phyloP scores from a whole-genome alignment of 2,888 invertebrate species.

The Pristionchus arcanus region DNA sequence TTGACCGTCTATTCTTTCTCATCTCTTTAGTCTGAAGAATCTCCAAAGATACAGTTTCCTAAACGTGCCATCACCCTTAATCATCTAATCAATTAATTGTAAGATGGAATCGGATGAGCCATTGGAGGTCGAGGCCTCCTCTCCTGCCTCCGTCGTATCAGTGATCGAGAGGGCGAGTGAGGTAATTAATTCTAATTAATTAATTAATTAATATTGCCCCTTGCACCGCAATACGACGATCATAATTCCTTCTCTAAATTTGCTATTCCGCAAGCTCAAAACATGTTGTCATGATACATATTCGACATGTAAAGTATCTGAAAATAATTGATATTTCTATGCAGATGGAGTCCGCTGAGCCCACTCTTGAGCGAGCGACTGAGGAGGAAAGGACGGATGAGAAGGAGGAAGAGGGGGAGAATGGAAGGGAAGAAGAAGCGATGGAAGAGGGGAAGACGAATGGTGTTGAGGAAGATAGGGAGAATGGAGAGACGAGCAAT shows the following conservation, averaged over 20 bases:
- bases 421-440: neutral
- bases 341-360: neutral
- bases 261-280: too few relatives aligned
- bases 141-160: neutral
- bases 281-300: too few relatives aligned
- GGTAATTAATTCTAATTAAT: neutral
- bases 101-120: conserved; percentile 12
- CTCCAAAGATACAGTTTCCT: neutral
- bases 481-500: neutral
- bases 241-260: too few relatives aligned
- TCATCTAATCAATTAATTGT: neutral
- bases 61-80: neutral
- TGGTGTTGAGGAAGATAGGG: neutral
- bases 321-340: neutral
- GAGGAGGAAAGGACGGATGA: neutral
- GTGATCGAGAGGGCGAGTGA: conserved; percentile 6
- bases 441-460: neutral
- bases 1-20: too few relatives aligned
- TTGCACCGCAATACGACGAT: too few relatives aligned
- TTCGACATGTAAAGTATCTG: too few relatives aligned
- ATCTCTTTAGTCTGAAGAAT: too few relatives aligned
- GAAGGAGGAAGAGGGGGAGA: neutral
- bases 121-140: neutral
- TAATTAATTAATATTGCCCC: neutral
- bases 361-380: neutral